These are phyloP conservation scores for Stichopus chloronotus DNA, from an alignment of 35 echinoderm and acorn worm genomes.

Conservation along the genomic window DNA sequence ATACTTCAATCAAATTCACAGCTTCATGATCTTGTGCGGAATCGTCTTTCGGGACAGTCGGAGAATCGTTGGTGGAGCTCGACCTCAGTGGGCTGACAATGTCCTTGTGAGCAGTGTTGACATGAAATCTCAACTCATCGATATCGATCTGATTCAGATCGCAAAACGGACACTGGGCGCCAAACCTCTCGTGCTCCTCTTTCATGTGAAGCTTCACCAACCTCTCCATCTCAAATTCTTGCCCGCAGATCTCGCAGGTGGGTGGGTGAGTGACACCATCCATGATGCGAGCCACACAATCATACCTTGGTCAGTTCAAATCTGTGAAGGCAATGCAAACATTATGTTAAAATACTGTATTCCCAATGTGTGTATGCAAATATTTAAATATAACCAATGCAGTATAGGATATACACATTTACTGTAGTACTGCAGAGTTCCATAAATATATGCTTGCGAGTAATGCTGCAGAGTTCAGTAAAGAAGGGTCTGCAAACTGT, in stretches of 20 bases:
- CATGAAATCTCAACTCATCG: constrained; percentile 79
- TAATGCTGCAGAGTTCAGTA: too few relatives aligned
- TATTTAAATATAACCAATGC: too few relatives aligned
- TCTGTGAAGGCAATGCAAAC: background rate
- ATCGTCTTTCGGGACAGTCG: background rate
- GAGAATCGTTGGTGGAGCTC: background rate
- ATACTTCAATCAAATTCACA: background rate
- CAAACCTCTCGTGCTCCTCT: constrained; percentile 68
- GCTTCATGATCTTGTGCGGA: background rate
- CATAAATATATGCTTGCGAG: too few relatives aligned
- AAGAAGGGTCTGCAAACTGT: too few relatives aligned
- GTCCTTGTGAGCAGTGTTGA: constrained; percentile 81
- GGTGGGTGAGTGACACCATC: background rate
- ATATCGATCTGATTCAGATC: constrained; percentile 73
- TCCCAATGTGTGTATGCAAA: background rate
- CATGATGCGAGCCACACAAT: background rate
- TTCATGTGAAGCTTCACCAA: constrained; percentile 74
- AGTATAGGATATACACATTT: too few relatives aligned
- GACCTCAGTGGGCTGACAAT: constrained; percentile 66
- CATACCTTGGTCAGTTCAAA: background rate
- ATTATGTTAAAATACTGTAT: background rate
- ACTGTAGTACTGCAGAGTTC: too few relatives aligned
- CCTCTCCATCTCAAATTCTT: constrained; percentile 70
- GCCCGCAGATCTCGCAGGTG: constrained; percentile 90
- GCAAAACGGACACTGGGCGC: constrained; percentile 75